These are phyloP conservation scores for Stigmatopora argus DNA, from an alignment of 2,113 vertebrate genomes.

Conservation along the genomic window DNA sequence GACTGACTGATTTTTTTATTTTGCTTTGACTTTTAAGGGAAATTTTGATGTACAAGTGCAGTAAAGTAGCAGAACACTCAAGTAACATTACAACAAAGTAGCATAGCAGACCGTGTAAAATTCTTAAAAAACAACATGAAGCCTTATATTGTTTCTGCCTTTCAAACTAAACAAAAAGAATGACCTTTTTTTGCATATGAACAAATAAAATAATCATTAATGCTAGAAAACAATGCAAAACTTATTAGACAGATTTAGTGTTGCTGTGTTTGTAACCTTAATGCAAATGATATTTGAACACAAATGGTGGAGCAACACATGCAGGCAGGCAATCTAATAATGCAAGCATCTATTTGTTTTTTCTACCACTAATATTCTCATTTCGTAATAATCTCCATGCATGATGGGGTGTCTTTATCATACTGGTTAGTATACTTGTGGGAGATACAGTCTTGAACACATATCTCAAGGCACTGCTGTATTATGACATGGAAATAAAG, in stretches of 20 bases:
- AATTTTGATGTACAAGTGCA: background rate
- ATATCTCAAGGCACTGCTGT: conserved; percentile 1
- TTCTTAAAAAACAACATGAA: no score
- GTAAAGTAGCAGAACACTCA: background rate
- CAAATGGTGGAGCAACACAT: background rate
- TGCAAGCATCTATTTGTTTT: background rate
- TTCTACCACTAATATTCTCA: background rate
- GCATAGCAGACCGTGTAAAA: no score
- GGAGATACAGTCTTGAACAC: background rate
- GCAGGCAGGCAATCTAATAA: background rate
- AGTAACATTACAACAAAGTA: background rate
- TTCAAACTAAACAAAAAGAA: background rate
- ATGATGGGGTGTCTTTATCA: background rate
- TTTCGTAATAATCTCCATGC: background rate
- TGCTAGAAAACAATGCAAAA: background rate
- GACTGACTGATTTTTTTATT: background rate
- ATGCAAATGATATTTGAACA: no score
- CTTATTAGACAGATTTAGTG: background rate
- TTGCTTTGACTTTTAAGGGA: background rate
- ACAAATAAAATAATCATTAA: background rate
- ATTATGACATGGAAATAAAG: background rate
- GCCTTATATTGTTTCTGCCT: no score
- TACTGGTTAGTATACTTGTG: background rate
- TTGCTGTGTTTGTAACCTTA: background rate
- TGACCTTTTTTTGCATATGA: no score